These are phyloP conservation scores for Enteromius unitaeniatus DNA, from an alignment of 2,797 vertebrate genomes.

Conservation along the genomic window DNA sequence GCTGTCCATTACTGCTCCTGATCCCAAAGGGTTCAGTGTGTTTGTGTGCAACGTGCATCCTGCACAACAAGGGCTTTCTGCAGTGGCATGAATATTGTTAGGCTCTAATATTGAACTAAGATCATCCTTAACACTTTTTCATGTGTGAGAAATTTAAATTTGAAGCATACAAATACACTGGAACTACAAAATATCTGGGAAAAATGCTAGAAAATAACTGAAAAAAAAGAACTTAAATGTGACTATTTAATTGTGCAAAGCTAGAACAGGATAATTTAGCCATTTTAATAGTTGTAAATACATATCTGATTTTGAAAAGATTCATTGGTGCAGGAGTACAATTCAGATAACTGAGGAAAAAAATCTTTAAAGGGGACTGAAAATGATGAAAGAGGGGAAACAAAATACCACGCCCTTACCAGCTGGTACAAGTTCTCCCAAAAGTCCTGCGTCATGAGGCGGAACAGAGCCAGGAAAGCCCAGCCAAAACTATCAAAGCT, in stretches of 20 bases:
- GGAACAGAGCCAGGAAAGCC: constrained; percentile 98
- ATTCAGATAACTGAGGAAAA: not conserved
- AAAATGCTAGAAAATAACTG: too few species aligned
- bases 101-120: not conserved
- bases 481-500: constrained; percentile 99
- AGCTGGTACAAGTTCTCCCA: constrained; percentile 99
- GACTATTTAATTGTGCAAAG: constrained; percentile 5
- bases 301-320: not conserved
- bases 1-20: constrained; percentile 22
- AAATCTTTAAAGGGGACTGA: not conserved
- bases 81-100: constrained; percentile 23
- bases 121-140: constrained; percentile 49
- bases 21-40: constrained; percentile 18
- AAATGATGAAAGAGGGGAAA: constrained; percentile 3
- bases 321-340: not conserved
- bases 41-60: constrained; percentile 33
- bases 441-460: constrained; percentile 99
- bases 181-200: not conserved
- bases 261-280: not conserved
- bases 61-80: constrained; percentile 27
- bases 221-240: not conserved
- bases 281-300: not conserved
- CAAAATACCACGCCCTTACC: constrained; percentile 70
- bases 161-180: constrained; percentile 25
- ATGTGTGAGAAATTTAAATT: constrained; percentile 58